Percentiles rank a stretch among this genome's conserved stretches.
Conservation (phyloP, 2,797 vertebrate genomes). For the Staurois parvus region DNA sequence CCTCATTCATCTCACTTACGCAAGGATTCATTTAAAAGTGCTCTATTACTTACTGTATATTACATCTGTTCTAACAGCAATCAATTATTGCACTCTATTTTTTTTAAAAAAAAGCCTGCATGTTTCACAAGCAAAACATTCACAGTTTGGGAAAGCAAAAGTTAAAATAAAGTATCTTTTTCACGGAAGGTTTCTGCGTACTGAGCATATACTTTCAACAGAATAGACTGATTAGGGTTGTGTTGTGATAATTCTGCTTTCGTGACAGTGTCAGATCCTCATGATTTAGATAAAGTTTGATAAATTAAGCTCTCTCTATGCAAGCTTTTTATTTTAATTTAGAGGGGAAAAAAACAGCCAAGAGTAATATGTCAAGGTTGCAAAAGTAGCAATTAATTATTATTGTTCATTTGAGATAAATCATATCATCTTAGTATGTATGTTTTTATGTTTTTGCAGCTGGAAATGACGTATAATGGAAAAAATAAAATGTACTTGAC, state of each 20-base stretch:
- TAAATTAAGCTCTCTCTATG: not conserved
- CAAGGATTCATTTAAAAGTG: slow-evolving; percentile 33
- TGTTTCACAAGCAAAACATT: not conserved
- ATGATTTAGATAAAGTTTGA: not conserved
- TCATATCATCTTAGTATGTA: not conserved
- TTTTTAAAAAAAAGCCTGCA: slow-evolving; percentile 6
- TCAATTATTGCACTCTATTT: slow-evolving; percentile 22
- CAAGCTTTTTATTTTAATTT: not conserved
- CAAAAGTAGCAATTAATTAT: too few species aligned
- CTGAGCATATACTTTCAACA: not conserved
- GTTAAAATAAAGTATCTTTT: not conserved
- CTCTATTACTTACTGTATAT: slow-evolving; percentile 43
- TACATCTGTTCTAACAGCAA: slow-evolving; percentile 39
- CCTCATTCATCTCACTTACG: slow-evolving; percentile 50
- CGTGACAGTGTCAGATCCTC: not conserved
- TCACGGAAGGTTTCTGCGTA: not conserved
- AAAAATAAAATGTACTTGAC: too few species aligned
- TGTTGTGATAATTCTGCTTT: not conserved
- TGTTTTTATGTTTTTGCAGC: too few species aligned
- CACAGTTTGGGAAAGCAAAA: not conserved
- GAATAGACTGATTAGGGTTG: not conserved
- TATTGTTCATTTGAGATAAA: not conserved
- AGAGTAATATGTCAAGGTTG: too few species aligned
- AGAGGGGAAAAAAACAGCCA: too few species aligned
- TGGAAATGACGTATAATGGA: not conserved